Conservation (phyloP, 2,113 vertebrate species). For the Isichthys henryi region DNA sequence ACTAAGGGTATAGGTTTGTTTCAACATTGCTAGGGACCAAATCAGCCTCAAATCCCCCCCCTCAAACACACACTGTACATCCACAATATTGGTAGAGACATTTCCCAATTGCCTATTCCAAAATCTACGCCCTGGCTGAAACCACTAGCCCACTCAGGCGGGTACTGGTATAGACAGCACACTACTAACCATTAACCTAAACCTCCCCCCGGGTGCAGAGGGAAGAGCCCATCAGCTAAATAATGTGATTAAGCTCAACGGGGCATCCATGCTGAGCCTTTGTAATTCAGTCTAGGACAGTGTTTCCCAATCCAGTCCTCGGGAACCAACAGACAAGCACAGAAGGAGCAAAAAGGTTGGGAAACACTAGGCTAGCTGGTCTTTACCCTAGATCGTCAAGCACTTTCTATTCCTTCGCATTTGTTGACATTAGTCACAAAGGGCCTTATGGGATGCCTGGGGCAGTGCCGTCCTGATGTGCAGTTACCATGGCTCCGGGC, state of each 20-base stretch:
- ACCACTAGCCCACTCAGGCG: neutral
- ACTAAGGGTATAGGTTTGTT: neutral
- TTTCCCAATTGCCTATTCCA: neutral
- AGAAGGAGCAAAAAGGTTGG: neutral
- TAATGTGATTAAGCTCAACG: neutral
- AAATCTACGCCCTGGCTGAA: neutral
- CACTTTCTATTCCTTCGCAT: neutral
- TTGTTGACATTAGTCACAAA: neutral
- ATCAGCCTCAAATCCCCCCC: neutral
- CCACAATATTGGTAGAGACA: neutral
- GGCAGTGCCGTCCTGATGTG: neutral
- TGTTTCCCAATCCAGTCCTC: neutral
- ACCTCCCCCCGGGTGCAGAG: neutral
- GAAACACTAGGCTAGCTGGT: neutral
- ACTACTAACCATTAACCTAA: neutral
- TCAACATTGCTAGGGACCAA: neutral
- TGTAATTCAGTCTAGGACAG: neutral
- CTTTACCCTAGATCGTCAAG: neutral
- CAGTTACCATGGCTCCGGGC: neutral
- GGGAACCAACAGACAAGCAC: neutral
- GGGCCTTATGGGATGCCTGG: neutral
- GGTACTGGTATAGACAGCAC: neutral
- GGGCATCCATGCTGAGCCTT: neutral
- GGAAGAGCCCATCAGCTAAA: neutral
- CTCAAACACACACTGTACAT: neutral